A percentile compares a stretch with the other conserved stretches of the same genome.
phyloP scores from a whole-genome alignment of 2,888 invertebrate species.

The Panzeria rudis region DNA sequence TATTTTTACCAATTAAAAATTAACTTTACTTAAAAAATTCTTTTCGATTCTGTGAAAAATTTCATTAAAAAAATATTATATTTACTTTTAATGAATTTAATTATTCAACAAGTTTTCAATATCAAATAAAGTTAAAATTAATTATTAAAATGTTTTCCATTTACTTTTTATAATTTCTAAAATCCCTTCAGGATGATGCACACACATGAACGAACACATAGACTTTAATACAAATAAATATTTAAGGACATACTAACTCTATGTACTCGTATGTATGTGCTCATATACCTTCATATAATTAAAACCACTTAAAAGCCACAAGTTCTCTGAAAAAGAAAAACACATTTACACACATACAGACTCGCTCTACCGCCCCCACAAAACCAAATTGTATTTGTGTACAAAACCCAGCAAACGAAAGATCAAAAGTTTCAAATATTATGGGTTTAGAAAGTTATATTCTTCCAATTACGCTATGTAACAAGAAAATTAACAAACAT shows the following conservation, averaged over 20 bases:
- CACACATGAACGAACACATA: not conserved
- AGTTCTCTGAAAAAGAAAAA: not conserved
- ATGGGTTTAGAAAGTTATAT: too few relatives aligned
- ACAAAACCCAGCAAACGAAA: not conserved
- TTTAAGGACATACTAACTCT: not conserved
- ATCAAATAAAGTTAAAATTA: constrained; percentile 13
- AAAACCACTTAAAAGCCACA: constrained; percentile 25
- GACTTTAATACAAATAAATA: not conserved
- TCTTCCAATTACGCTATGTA: too few relatives aligned
- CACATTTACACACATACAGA: not conserved
- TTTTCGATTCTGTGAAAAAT: not conserved
- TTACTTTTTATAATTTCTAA: not conserved
- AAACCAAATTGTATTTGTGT: not conserved
- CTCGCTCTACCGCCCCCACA: not conserved
- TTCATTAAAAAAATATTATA: not conserved
- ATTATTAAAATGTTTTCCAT: constrained; percentile 26
- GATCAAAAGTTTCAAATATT: not conserved
- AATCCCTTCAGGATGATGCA: not conserved
- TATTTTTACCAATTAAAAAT: too few relatives aligned
- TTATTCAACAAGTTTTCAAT: constrained; percentile 13
- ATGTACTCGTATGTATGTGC: not conserved
- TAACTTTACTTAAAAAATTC: too few relatives aligned
- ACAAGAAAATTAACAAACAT: too few relatives aligned
- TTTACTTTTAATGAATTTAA: not conserved
- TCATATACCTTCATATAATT: constrained; percentile 15